Conservation (phyloP, 2,113 vertebrate genomes). For the Tetrax tetrax region DNA sequence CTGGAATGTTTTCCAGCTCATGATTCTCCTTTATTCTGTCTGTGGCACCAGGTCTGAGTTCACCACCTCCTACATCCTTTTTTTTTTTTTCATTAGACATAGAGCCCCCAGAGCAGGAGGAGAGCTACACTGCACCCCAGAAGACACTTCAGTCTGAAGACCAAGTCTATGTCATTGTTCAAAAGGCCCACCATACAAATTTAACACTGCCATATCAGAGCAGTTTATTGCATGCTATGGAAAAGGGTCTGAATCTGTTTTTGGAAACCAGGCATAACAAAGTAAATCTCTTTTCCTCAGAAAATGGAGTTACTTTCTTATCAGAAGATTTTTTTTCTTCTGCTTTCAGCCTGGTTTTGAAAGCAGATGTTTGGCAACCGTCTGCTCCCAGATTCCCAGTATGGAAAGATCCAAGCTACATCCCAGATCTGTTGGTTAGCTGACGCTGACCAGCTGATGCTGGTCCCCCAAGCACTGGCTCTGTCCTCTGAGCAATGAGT, state of each 20-base stretch:
- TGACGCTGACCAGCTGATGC: not conserved
- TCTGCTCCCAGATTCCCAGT: not conserved
- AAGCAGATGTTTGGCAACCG: not conserved
- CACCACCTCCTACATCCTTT: not conserved
- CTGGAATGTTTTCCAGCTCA: not conserved
- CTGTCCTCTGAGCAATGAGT: not conserved
- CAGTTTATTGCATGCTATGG: accelerated
- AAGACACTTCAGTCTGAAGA: not conserved
- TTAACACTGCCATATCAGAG: not conserved
- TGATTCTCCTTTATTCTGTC: not conserved
- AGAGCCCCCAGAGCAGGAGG: not conserved
- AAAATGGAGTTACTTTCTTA: not conserved
- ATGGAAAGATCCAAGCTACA: not conserved
- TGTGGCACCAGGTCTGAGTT: not conserved
- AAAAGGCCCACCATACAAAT: not conserved
- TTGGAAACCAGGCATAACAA: not conserved
- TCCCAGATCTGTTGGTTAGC: not conserved
- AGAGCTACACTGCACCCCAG: not conserved
- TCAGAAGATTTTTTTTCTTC: not conserved
- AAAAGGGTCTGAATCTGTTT: not conserved
- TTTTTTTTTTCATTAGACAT: not conserved
- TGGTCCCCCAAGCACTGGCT: not conserved
- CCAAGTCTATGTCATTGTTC: not conserved
- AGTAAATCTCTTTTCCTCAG: not conserved
- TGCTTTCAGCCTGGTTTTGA: not conserved